Conservation (phyloP, 2,113 vertebrate genomes). For the Clarias gariepinus region DNA sequence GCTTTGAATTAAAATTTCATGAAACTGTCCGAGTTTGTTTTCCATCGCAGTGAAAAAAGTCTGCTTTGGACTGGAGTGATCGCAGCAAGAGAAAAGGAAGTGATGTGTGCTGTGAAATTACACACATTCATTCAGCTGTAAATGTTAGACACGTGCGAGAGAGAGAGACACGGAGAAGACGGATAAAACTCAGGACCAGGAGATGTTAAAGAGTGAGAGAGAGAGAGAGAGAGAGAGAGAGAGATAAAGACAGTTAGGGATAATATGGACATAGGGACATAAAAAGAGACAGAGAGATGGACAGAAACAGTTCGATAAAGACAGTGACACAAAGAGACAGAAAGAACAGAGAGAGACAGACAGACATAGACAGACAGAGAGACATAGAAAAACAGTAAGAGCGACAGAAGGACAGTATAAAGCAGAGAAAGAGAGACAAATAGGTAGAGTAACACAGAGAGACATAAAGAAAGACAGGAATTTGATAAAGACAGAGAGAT, state of each 20-base stretch:
- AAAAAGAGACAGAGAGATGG: not conserved
- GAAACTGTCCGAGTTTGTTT: not conserved
- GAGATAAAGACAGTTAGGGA: not conserved
- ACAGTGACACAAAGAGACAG: not conserved
- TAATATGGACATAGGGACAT: not conserved
- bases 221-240: not conserved
- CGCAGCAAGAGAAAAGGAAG: not conserved
- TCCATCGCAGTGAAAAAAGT: no score
- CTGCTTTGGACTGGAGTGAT: not conserved
- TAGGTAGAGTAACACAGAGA: not conserved
- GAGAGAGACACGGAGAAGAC: not conserved
- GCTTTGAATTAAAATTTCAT: not conserved
- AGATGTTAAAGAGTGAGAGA: not conserved
- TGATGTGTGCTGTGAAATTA: conserved; percentile 7
- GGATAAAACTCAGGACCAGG: no score
- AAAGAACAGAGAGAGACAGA: not conserved
- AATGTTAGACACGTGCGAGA: not conserved
- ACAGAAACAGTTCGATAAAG: not conserved
- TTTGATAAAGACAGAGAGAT: not conserved
- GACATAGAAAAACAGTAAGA: not conserved
- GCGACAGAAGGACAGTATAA: not conserved
- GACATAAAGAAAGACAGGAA: conserved; percentile 9
- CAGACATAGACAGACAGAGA: conserved; percentile 30
- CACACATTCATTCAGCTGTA: conserved; percentile 22
- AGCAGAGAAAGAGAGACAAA: not conserved